Base-by-base conservation (phyloP, 1,140 invertebrate species). In the Cheumatopsyche charites region DNA sequence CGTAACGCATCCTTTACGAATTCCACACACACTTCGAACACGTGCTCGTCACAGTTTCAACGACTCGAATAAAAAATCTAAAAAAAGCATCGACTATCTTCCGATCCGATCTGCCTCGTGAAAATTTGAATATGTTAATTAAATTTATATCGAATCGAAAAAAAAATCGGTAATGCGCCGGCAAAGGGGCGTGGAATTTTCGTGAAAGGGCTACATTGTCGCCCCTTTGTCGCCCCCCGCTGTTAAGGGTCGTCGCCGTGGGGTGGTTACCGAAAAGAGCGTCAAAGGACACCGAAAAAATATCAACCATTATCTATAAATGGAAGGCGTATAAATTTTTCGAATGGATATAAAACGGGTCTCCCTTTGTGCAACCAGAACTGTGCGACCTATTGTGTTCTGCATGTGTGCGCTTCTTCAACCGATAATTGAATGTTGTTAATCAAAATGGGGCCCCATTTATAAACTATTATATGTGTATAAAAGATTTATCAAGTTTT, bases 181-280 rank as follows among this genome's bases (percentile, higher is more conserved):
- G 12, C 36, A 55, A 42, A 55, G 45, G 66, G 66, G 66, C 66
- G 66, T 68, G 47, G 66, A 55, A 36, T 36, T 68, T 41, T 23
- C n/a, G 15, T 45, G 25, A 68, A 68, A 68, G 29, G 66, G 49
- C 26, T 68, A 68, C 66, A 68, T 68, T 68, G 66, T 68, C 66
- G 49, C 66, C 25, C 49, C 26, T 52, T 55, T 55, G 66, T 68
- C 11, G 49, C 26, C 45, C 47, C 66, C 66, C 47, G 66, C 25
- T 17, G 66, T 58, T 13, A 49, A 47, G 63, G 12, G 63, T 17
- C 13, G 45, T 36, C 43, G 43, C 23, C 25, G 15, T 52, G 47
- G 29, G 66, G 47, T 68, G 66, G 66, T 66, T 66, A 25, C 47
- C 58, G 21, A 66, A 66, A 47, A 26, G 43, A 23, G 42, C 63